Conservation (phyloP, 2,888 invertebrate genomes). For the Leucophora obtusa region DNA sequence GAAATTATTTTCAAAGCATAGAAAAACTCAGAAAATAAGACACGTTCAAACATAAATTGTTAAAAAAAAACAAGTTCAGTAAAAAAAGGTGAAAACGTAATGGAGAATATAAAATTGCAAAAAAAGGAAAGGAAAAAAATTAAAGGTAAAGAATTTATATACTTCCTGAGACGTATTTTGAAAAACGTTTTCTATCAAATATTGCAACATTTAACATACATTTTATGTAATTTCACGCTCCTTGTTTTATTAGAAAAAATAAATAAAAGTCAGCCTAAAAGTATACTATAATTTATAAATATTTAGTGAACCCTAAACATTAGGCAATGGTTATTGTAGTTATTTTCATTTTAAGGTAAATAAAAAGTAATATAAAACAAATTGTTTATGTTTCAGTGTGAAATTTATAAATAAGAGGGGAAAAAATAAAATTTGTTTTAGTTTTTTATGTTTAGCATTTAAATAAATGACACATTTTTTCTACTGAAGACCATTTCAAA, state of each 20-base stretch:
- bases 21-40: constrained; percentile 15
- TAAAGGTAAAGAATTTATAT: neutral
- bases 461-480: constrained; percentile 41
- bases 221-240: constrained; percentile 32
- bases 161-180: neutral
- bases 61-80: neutral
- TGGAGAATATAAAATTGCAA: constrained; percentile 20
- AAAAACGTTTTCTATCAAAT: constrained; percentile 6
- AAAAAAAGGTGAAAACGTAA: constrained; percentile 31
- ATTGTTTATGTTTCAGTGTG: constrained; percentile 69
- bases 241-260: constrained; percentile 13
- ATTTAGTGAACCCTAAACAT: neutral
- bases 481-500: too few species aligned
- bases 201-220: constrained; percentile 29
- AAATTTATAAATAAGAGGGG: constrained; percentile 34
- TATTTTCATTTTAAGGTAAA: constrained; percentile 68
- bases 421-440: constrained; percentile 5
- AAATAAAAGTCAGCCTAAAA: constrained; percentile 54
- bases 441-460: constrained; percentile 13
- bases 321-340: constrained; percentile 16
- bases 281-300: constrained; percentile 17
- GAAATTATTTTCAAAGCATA: constrained; percentile 4
- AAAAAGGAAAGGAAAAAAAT: constrained; percentile 12
- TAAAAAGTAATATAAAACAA: constrained; percentile 69
- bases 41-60: constrained; percentile 45